Percentiles rank a stretch among this genome's conserved stretches.
phyloP scores from a whole-genome alignment of 2,888 invertebrate genomes.

The Ceriagrion tenellum region DNA sequence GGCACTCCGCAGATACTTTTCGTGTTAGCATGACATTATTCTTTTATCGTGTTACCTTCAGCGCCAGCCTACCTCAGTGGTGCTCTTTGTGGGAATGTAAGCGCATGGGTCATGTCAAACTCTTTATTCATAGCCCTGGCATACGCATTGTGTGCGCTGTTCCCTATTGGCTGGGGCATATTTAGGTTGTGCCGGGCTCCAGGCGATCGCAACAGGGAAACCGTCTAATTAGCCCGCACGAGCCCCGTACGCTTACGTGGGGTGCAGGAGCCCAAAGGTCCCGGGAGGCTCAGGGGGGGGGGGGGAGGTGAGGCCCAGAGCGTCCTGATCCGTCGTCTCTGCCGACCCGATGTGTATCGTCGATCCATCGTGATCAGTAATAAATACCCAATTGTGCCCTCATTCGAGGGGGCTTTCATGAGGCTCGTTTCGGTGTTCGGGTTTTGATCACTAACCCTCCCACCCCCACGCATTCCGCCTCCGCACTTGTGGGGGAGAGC shows the following conservation, averaged over 20 bases:
- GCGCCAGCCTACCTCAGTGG: not conserved
- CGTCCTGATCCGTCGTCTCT: not conserved
- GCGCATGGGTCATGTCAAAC: not conserved
- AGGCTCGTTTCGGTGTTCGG: not conserved
- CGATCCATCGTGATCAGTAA: slow-evolving; percentile 8
- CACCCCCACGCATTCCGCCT: not conserved
- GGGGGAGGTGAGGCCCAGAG: not conserved
- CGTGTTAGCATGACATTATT: no score
- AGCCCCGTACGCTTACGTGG: not conserved
- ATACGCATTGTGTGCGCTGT: not conserved
- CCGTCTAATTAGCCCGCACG: not conserved
- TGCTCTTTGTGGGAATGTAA: not conserved
- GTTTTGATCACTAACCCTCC: not conserved
- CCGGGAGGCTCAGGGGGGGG: not conserved
- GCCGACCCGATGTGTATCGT: not conserved
- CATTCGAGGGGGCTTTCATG: not conserved
- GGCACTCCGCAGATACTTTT: no score
- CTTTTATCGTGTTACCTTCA: not conserved
- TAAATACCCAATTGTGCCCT: slow-evolving; percentile 32
- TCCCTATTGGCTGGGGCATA: not conserved
- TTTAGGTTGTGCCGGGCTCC: not conserved
- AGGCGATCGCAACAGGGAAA: not conserved
- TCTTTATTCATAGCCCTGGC: not conserved
- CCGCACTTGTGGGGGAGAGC: not conserved
- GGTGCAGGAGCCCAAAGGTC: not conserved